A percentile compares a stretch with the other conserved stretches of the same genome.
These are phyloP conservation scores for Falco punctatus DNA, from an alignment of 2,113 vertebrate species.

Conservation along the genomic window DNA sequence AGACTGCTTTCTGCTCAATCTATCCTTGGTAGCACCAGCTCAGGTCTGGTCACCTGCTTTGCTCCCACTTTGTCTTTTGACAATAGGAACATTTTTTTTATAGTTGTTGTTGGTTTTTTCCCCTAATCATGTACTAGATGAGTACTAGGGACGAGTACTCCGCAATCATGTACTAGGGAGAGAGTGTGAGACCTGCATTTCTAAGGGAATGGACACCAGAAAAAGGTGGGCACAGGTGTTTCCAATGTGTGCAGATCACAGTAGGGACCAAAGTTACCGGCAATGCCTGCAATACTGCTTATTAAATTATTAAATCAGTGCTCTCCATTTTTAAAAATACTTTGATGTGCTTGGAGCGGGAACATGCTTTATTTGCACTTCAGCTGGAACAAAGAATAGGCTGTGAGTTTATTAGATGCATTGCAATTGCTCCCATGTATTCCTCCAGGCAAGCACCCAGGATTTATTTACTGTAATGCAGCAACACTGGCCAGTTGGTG, in stretches of 20 bases:
- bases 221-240: fast-evolving
- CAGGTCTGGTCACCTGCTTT: neutral
- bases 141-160: no score
- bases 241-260: neutral
- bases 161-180: neutral
- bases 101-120: neutral
- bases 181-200: neutral
- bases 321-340: neutral
- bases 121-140: neutral
- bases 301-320: neutral
- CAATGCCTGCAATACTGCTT: neutral
- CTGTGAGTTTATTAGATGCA: neutral
- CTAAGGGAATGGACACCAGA: neutral
- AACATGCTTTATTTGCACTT: neutral
- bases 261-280: neutral
- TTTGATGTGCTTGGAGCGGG: neutral
- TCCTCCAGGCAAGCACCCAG: neutral
- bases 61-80: neutral
- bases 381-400: neutral
- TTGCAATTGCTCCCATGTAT: neutral
- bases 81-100: no score
- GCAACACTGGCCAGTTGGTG: neutral
- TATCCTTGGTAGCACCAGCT: neutral
- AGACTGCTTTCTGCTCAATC: neutral
- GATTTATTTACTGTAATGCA: neutral